phyloP scores from a whole-genome alignment of 2,888 invertebrate genomes.

The Drosophila cracens region DNA sequence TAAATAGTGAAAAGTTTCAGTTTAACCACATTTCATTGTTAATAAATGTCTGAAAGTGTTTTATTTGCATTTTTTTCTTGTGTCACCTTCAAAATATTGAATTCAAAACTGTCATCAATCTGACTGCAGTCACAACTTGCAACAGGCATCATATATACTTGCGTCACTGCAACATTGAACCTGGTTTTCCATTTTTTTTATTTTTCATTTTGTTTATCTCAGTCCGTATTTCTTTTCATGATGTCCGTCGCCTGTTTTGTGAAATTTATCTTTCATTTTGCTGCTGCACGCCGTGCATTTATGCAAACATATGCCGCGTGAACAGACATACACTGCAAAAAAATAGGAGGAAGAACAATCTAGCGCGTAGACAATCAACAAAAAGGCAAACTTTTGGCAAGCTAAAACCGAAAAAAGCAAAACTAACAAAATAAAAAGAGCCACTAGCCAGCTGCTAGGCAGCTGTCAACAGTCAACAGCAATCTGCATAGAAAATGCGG shows the following conservation, averaged over 20 bases:
- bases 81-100: conserved; percentile 21
- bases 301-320: conserved; percentile 76
- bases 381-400: conserved; percentile 36
- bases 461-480: conserved; percentile 72
- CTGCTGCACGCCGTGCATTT: conserved; percentile 59
- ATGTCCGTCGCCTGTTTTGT: conserved; percentile 46
- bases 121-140: conserved; percentile 41
- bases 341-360: conserved; percentile 4
- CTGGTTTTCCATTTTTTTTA: background rate
- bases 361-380: conserved; percentile 45
- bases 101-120: conserved; percentile 54
- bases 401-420: conserved; percentile 28
- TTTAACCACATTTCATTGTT: background rate
- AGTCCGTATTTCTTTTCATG: conserved; percentile 8
- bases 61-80: background rate
- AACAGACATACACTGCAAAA: conserved; percentile 30
- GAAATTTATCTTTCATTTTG: conserved; percentile 78
- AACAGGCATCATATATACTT: conserved; percentile 44
- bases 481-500: conserved; percentile 58
- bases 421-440: conserved; percentile 34
- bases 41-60: background rate
- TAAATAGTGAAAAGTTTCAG: background rate
- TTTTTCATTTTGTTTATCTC: conserved; percentile 1
- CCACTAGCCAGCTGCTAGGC: conserved; percentile 39
- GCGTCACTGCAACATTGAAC: conserved; percentile 47